Base-by-base conservation (phyloP, 2,113 vertebrate species). In the Apeltes quadracus region DNA sequence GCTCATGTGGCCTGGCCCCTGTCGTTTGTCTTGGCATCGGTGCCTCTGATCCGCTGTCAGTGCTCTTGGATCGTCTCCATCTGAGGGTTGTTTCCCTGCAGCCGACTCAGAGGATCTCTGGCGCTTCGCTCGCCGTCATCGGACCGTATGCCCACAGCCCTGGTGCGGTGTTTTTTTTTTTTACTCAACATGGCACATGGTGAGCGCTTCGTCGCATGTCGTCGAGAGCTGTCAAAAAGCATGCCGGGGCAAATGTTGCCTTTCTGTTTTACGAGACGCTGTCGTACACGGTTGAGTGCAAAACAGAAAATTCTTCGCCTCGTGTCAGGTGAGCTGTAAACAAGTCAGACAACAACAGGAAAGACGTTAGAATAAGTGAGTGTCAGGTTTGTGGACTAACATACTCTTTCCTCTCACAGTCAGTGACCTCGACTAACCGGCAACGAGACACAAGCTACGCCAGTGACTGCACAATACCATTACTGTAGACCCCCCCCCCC, bases 141-240 rank as follows among this genome's bases (percentile, higher is more conserved):
- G 67, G 83, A 61, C 73, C 72, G 57, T 74, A 61, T 76, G 69
- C 57, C 57, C 32, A 54, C 70, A 72, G 66, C 73, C 29, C 29
- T 10, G 64, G 74, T 64, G 65, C 50, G 61, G 67, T 73, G 71
- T 63, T 83, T 64, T 81, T 73, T 63, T 83, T 64, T 81, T 78
- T 34, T 7, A 76, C 69, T 79, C 83, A 78, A 66, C 61, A 46
- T 25, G 0, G 55, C 84, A 86, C n/a, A n/a, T n/a, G n/a, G n/a
- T 81, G 73, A 87, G 82, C 88, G 83, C 78, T 76, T 81, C 84
- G 84, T 91, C 83, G 80, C 71, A 66, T 61, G 69, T 72, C 83
- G 82, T 79, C 84, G 81, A 75, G 78, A 81, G 66, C 81, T 83
- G 81, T 88, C 86, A 83, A 61, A 68, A 5, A 54, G 84, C 65